phyloP scores from a whole-genome alignment of 2,113 vertebrate species.

The Callithrix jacchus region DNA sequence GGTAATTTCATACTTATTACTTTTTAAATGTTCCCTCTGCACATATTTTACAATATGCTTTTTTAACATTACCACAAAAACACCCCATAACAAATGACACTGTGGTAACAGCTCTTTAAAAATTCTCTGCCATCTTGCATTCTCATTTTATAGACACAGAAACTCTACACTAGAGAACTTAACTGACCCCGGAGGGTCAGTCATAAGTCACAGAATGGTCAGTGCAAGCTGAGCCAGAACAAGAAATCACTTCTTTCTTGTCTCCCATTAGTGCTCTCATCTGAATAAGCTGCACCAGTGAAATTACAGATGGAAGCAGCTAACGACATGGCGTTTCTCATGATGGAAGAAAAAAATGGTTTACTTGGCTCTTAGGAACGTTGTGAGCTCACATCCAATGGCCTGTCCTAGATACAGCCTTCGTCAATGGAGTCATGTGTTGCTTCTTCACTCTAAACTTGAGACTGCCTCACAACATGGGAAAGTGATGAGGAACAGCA shows the following conservation, averaged over 20 bases:
- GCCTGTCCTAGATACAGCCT: background rate
- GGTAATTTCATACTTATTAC: background rate
- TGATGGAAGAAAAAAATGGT: background rate
- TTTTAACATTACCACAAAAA: slow-evolving; percentile 5
- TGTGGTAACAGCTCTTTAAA: background rate
- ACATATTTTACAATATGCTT: slow-evolving; percentile 42
- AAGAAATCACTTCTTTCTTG: background rate
- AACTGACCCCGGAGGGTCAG: background rate
- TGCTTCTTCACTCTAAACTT: background rate
- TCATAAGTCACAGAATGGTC: background rate
- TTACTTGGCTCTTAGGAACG: background rate
- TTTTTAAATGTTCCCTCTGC: slow-evolving; percentile 25
- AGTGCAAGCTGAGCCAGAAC: background rate
- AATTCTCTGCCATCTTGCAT: background rate
- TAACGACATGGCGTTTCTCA: background rate
- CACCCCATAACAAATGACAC: background rate
- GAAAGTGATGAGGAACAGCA: background rate
- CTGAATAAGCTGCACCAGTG: background rate
- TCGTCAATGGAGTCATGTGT: background rate
- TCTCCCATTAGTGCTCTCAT: background rate
- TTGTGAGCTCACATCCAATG: background rate
- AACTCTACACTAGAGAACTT: background rate
- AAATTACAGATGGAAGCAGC: background rate
- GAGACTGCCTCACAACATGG: background rate
- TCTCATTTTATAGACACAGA: slow-evolving; percentile 15